Conservation (phyloP, 1,140 invertebrate genomes). For the Orius laevigatus region DNA sequence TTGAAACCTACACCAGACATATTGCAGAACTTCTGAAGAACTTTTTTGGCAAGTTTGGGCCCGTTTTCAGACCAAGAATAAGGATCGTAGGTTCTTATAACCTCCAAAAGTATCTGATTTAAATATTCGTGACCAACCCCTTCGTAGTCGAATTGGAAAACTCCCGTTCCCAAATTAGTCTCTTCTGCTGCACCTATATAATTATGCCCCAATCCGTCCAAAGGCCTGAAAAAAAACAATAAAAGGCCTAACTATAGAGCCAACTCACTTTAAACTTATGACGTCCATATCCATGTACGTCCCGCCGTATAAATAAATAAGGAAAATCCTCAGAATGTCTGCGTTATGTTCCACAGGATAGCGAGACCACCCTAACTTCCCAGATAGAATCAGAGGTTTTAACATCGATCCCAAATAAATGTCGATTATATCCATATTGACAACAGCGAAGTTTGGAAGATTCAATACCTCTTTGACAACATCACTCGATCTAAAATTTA, state of each 20-base stretch:
- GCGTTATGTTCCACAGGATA: constrained; percentile 42
- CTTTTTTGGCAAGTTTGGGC: constrained; percentile 3
- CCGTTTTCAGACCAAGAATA: constrained; percentile 8
- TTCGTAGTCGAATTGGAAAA: constrained; percentile 6
- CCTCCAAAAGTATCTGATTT: constrained; percentile 1
- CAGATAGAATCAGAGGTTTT: constrained; percentile 40
- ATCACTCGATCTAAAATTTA: constrained; percentile 5
- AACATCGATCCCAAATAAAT: constrained; percentile 41
- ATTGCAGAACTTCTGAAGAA: constrained; percentile 2
- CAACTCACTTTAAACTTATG: constrained; percentile 37
- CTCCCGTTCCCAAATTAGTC: constrained; percentile 1
- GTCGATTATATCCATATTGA: constrained; percentile 34
- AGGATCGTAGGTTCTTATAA: neutral
- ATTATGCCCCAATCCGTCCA: constrained; percentile 6
- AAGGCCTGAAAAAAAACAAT: constrained; percentile 8
- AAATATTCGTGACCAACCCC: constrained; percentile 1
- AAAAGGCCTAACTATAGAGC: neutral
- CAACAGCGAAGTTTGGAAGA: constrained; percentile 40
- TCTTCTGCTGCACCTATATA: constrained; percentile 8
- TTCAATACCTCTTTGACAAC: constrained; percentile 27
- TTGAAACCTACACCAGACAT: neutral
- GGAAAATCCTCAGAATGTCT: constrained; percentile 49
- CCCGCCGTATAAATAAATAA: constrained; percentile 57
- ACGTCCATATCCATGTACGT: constrained; percentile 62
- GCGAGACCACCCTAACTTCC: constrained; percentile 31